phyloP scores from a whole-genome alignment of 2,113 vertebrate genomes.

The Melanostigma gelatinosum region DNA sequence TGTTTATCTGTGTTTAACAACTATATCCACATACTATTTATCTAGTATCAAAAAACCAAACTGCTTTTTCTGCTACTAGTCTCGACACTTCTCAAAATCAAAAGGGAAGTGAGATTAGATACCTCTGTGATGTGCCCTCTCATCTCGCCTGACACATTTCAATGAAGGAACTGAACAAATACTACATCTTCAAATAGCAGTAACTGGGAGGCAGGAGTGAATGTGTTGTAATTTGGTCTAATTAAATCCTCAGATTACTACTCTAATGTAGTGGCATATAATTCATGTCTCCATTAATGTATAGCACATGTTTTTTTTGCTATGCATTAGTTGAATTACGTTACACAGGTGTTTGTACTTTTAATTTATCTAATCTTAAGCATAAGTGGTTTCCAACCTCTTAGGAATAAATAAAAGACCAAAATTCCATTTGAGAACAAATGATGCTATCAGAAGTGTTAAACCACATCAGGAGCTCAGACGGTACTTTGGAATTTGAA shows the following conservation, averaged over 20 bases:
- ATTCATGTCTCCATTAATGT: background rate
- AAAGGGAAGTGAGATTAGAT: constrained; percentile 79
- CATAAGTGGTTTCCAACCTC: background rate
- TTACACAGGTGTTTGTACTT: background rate
- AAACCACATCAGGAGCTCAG: constrained; percentile 46
- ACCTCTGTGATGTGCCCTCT: constrained; percentile 44
- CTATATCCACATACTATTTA: constrained; percentile 16
- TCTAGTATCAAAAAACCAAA: constrained; percentile 56
- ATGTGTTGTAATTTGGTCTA: background rate
- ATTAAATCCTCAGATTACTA: background rate
- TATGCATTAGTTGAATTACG: background rate
- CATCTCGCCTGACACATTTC: constrained; percentile 62
- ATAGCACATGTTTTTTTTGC: background rate
- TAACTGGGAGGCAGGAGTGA: background rate
- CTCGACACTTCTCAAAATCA: constrained; percentile 56
- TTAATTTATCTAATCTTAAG: background rate
- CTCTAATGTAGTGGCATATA: background rate
- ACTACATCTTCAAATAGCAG: constrained; percentile 37
- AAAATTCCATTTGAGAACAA: constrained; percentile 70
- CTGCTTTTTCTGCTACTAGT: constrained; percentile 36
- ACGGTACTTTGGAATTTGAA: constrained; percentile 59
- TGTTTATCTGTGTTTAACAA: constrained; percentile 17
- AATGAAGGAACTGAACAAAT: constrained; percentile 42
- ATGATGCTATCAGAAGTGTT: constrained; percentile 63
- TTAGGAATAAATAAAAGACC: too few relatives aligned